Evolutionary conservation across 2,113 vertebrate species (phyloP).

Genomic region (Myanophis thanlyinensis): DNA sequence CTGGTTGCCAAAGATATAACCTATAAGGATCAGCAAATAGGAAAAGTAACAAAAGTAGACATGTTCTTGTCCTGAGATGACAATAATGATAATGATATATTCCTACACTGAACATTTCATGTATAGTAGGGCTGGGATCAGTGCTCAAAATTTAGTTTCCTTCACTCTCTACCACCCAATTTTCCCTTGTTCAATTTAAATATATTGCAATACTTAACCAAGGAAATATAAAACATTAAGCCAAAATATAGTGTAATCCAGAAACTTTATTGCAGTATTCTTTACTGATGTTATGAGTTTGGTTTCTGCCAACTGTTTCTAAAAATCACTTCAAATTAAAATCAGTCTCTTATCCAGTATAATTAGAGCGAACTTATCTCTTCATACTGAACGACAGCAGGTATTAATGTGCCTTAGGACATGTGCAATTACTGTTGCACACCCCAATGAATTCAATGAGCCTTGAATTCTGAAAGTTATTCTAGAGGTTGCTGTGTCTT

Average conservation of each 20-base stretch:
- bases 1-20: neutral
- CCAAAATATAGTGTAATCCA: neutral
- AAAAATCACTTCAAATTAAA: neutral
- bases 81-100: neutral
- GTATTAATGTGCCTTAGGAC: neutral
- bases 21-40: neutral
- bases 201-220: neutral
- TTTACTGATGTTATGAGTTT: neutral
- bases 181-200: neutral
- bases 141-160: slow-evolving; percentile 1
- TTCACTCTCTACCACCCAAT: slow-evolving; percentile 3
- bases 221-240: neutral
- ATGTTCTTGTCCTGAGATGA: neutral
- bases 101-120: slow-evolving; percentile 16
- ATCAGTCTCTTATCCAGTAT: neutral
- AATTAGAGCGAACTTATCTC: neutral
- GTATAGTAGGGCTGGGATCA: neutral
- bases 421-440: neutral
- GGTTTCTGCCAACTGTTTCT: neutral
- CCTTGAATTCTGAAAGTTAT: neutral
- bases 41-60: neutral
- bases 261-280: neutral
- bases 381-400: neutral
- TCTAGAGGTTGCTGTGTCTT: neutral
- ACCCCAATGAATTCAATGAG: neutral